Evolutionary conservation across 2,888 invertebrate genomes (phyloP).

Genomic region (Flabesymbios commensalis): DNA sequence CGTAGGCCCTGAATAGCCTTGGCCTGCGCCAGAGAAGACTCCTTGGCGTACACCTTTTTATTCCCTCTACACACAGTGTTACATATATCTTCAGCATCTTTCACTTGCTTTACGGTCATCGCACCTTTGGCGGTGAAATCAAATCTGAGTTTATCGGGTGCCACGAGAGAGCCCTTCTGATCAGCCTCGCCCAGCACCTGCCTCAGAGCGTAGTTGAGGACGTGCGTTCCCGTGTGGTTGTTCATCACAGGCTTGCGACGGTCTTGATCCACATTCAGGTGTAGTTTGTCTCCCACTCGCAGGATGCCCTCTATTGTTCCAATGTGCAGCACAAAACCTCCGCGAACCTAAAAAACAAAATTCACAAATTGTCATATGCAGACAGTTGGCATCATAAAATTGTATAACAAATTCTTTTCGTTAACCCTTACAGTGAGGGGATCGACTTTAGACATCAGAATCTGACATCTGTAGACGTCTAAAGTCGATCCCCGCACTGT

Average conservation of each 20-base stretch:
- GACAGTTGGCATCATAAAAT: too few relatives aligned
- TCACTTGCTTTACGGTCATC: constrained; percentile 85
- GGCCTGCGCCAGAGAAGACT: constrained; percentile 80
- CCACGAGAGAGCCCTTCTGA: constrained; percentile 95
- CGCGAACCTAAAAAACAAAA: too few relatives aligned
- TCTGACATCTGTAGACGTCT: too few relatives aligned
- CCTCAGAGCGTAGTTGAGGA: constrained; percentile 90
- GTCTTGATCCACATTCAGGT: constrained; percentile 61
- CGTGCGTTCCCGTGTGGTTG: constrained; percentile 98
- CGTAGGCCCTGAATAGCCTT: constrained; percentile 74
- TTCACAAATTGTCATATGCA: too few relatives aligned
- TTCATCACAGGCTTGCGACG: constrained; percentile 92
- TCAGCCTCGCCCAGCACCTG: constrained; percentile 88
- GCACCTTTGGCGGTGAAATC: constrained; percentile 86
- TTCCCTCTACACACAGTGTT: constrained; percentile 77
- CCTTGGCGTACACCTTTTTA: constrained; percentile 83
- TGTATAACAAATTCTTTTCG: too few relatives aligned
- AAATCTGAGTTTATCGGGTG: constrained; percentile 93
- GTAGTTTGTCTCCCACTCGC: constrained; percentile 82
- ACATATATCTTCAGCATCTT: constrained; percentile 80
- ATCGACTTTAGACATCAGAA: too few relatives aligned
- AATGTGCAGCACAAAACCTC: constrained; percentile 92
- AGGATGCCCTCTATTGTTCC: constrained; percentile 80
- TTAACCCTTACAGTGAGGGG: too few relatives aligned
- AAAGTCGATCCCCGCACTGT: too few relatives aligned